Evolutionary conservation across 2,888 invertebrate species (phyloP).

Genomic region (Zygaena filipendulae): DNA sequence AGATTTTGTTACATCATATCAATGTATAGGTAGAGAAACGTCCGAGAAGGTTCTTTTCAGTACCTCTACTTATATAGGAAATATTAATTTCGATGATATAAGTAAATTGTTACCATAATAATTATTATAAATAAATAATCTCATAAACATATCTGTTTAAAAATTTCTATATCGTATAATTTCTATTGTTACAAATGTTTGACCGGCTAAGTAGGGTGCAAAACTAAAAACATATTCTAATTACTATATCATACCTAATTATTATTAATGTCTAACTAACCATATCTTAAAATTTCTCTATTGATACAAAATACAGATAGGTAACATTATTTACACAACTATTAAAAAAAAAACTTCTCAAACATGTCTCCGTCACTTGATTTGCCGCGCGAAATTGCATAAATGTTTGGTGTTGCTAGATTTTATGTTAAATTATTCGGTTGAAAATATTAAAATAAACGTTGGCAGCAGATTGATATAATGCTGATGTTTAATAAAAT

Average conservation of each 20-base stretch:
- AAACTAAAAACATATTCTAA: slow-evolving; percentile 28
- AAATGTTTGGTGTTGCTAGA: slow-evolving; percentile 38
- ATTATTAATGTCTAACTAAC: slow-evolving; percentile 32
- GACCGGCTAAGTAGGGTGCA: slow-evolving; percentile 39
- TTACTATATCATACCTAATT: too few species aligned
- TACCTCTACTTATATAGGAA: too few species aligned
- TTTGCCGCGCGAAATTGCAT: too few species aligned
- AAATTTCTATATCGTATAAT: slow-evolving; percentile 46
- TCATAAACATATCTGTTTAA: slow-evolving; percentile 52
- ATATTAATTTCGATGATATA: too few species aligned
- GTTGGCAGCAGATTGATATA: slow-evolving; percentile 34
- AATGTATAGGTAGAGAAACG: too few species aligned
- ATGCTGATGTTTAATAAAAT: slow-evolving; percentile 41
- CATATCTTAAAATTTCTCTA: slow-evolving; percentile 38
- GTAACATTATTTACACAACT: too few species aligned
- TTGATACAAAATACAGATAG: too few species aligned
- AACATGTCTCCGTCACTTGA: too few species aligned
- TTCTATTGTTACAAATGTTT: slow-evolving; percentile 40
- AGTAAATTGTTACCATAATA: slow-evolving; percentile 63
- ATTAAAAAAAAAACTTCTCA: too few species aligned
- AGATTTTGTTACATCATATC: too few species aligned
- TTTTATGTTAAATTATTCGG: slow-evolving; percentile 25
- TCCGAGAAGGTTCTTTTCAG: too few species aligned
- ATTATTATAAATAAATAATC: slow-evolving; percentile 47
- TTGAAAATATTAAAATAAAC: slow-evolving; percentile 23